phyloP scores from a whole-genome alignment of 2,113 vertebrate species.

The Geothlypis trichas region DNA sequence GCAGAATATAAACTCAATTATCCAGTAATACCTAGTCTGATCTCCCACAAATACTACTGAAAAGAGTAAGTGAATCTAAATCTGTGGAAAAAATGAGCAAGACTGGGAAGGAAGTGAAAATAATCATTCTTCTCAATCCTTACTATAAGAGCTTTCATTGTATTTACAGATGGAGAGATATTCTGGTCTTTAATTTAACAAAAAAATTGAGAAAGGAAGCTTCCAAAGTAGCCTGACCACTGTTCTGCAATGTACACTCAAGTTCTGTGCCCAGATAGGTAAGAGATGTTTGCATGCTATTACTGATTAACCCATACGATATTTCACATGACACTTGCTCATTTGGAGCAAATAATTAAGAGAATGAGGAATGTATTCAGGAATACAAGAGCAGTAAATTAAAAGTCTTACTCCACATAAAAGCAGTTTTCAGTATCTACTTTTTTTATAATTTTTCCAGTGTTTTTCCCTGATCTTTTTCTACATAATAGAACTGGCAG shows the following conservation, averaged over 20 bases:
- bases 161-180: background rate
- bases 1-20: background rate
- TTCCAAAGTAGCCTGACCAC: background rate
- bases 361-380: background rate
- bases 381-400: background rate
- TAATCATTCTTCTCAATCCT: background rate
- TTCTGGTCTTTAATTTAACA: background rate
- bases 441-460: background rate
- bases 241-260: background rate
- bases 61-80: background rate
- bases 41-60: background rate
- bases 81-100: background rate
- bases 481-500: background rate
- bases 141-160: background rate
- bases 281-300: slow-evolving; percentile 17
- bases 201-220: background rate
- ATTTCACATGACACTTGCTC: slow-evolving; percentile 18
- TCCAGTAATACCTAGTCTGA: background rate
- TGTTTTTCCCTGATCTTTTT: background rate
- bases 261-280: background rate
- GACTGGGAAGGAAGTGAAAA: background rate
- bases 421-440: background rate
- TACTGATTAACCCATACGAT: slow-evolving; percentile 12
- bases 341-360: background rate
- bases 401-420: background rate